Base-by-base conservation (phyloP, 1,140 invertebrate species). In the Melanaphis sacchari region DNA sequence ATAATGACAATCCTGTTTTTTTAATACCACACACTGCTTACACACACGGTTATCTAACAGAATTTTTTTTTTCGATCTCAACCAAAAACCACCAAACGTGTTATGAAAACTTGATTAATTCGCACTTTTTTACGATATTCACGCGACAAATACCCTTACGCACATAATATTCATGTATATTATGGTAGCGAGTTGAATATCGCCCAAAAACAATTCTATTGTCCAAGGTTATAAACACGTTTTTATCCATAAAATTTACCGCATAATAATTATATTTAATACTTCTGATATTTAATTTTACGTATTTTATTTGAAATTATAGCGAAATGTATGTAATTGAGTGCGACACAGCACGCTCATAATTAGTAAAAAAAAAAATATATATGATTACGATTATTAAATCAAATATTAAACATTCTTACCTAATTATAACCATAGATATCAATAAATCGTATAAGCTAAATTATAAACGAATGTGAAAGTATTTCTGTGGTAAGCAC, bases 391-490 rank as follows among this genome's bases (percentile, higher is more conserved):
- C 7, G 31, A 76, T n/a, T n/a, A n/a, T 76, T 0, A 76, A n/a
- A n/a, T 76, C 4, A 5, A 76, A 76, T 76, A 76, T 76, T 76
- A 76, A 76, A 76, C 31, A 76, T n/a, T n/a, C n/a, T n/a, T 76
- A n/a, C 31, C 59, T 76, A 76, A 15, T n/a, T 76, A n/a, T 18
- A 76, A 76, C 31, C 21, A n/a, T n/a, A 76, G 59, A 6, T 76
- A 76, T 76, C 59, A 76, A 76, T 76, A 76, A 76, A 76, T 31
- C 31, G 59, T 76, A 31, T 36, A 76, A 43, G 31, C 43, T 41
- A 87, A 87, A 59, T 90, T 90, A 90, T 59, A 59, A 59, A 59
- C 22, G 24, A 88, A 88, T 59, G 88, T 90, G 88, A 90, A 90
- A 90, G 88, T 90, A 90, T 59, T 31, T n/a, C 18, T 54, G 41